Base-by-base conservation (phyloP, 1,140 invertebrate species). In the Globodera rostochiensis region DNA sequence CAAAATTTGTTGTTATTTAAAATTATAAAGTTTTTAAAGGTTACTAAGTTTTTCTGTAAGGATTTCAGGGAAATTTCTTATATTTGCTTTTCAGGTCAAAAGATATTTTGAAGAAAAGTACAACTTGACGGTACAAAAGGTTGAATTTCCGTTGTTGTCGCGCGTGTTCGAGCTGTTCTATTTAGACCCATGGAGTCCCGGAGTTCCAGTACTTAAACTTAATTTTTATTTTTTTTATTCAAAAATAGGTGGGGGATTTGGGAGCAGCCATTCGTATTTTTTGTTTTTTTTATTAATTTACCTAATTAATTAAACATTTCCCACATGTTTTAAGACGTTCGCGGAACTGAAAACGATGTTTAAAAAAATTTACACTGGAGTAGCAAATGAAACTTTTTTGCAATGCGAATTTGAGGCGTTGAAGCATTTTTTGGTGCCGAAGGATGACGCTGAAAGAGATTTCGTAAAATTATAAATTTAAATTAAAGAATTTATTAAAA, bases 71-170 rank as follows among this genome's bases (percentile, higher is more conserved):
- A 36, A 36, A 36, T 36, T 36, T 0, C 36, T 36, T 36, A 36
- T 36, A 53, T 53, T 53, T 13, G 50, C 50, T 53, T 66, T 67
- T 69, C 3, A 78, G 77, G 66, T 70, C 66, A 49, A 53, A 69
- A 19, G 3, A 4, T 69, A 69, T 64, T 78, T 78, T n/a, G 77
- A 78, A 47, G 19, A 21, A 25, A 70, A 78, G 50, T 50, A 64
- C 57, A 69, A 69, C 11, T 13, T 66, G 45, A 47, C 66, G 45
- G 78, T 73, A 6, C 78, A 80, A 73, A 77, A 53, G 50, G 78
- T 80, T 8, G 78, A 80, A 13, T 77, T 80, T 25, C 78, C 73
- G 71, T n/a, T 81, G 11, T 50, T 76, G 36, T 53, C 53, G 53
- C 80, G 75, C 9, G 11, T 69, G 0, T 79, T 64, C 45, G 80